Conservation (phyloP, 2,888 invertebrate species). For the Mamestra brassicae region DNA sequence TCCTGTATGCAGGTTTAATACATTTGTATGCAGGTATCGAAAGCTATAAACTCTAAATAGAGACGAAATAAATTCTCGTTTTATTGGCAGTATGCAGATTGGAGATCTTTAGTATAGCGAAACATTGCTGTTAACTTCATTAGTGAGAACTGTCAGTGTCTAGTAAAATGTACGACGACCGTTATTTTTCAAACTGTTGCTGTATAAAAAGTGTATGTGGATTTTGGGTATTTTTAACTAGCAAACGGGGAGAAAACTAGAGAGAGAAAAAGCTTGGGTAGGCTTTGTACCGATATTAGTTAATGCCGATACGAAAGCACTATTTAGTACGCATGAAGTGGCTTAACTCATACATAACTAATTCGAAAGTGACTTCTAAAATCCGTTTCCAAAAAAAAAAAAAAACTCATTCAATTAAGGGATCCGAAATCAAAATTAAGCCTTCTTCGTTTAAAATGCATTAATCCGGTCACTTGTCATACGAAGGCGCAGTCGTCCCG, state of each 20-base stretch:
- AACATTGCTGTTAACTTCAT: conserved; percentile 37
- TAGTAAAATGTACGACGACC: neutral
- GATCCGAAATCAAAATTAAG: conserved; percentile 87
- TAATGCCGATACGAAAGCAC: conserved; percentile 41
- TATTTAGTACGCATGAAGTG: conserved; percentile 31
- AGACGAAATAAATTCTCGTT: conserved; percentile 48
- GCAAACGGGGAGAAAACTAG: neutral
- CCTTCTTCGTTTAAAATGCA: conserved; percentile 90
- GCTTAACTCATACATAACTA: conserved; percentile 53
- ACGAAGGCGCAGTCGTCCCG: conserved; percentile 79
- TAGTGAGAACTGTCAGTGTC: conserved; percentile 3
- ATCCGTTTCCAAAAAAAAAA: conserved; percentile 68
- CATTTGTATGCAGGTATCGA: conserved; percentile 34
- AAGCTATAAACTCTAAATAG: conserved; percentile 38
- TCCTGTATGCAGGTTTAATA: conserved; percentile 11
- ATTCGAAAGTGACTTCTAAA: conserved; percentile 61
- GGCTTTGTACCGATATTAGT: conserved; percentile 28
- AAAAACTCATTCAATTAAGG: conserved; percentile 86
- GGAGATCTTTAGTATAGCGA: conserved; percentile 28
- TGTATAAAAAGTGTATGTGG: neutral
- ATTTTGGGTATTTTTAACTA: neutral
- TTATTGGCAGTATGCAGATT: conserved; percentile 51
- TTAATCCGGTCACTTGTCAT: conserved; percentile 90
- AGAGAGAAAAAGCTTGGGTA: conserved; percentile 6
- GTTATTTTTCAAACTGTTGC: neutral